Conservation (phyloP, 1,140 invertebrate species). For the Neotoxoptera formosana region DNA sequence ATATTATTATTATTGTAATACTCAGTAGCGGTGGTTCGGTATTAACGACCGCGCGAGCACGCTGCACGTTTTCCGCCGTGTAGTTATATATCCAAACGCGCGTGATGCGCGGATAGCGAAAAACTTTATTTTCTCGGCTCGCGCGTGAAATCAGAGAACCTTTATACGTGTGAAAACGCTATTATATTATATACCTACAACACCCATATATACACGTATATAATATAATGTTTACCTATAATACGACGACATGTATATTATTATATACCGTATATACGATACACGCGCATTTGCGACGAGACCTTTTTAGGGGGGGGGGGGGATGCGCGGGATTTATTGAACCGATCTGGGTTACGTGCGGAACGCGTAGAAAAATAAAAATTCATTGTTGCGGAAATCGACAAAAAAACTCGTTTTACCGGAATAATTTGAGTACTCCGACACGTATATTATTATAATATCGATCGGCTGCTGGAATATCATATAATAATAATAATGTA, state of each 20-base stretch:
- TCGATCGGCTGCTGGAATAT: neutral
- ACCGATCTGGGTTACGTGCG: constrained; percentile 6
- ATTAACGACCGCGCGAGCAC: neutral
- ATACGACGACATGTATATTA: neutral
- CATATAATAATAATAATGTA: no score
- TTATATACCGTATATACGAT: neutral
- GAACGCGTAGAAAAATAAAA: neutral
- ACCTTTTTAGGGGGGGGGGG: neutral
- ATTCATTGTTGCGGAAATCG: constrained; percentile 36
- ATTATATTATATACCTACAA: neutral
- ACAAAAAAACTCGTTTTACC: neutral
- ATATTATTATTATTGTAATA: no score
- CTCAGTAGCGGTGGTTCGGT: no score
- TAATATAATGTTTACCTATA: neutral
- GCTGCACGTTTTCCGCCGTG: neutral
- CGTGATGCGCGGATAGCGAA: constrained; percentile 27
- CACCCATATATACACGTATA: no score
- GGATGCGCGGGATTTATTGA: constrained; percentile 5
- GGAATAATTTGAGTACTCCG: constrained; percentile 1
- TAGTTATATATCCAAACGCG: constrained; percentile 27
- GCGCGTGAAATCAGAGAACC: constrained; percentile 4
- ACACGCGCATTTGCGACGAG: neutral
- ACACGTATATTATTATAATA: neutral
- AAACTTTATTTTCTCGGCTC: neutral
- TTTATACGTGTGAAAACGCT: neutral